Base-by-base conservation (phyloP, 30 jellyfish, hydroid and myxozoan species). In the Chrysaora quinquecirrha region DNA sequence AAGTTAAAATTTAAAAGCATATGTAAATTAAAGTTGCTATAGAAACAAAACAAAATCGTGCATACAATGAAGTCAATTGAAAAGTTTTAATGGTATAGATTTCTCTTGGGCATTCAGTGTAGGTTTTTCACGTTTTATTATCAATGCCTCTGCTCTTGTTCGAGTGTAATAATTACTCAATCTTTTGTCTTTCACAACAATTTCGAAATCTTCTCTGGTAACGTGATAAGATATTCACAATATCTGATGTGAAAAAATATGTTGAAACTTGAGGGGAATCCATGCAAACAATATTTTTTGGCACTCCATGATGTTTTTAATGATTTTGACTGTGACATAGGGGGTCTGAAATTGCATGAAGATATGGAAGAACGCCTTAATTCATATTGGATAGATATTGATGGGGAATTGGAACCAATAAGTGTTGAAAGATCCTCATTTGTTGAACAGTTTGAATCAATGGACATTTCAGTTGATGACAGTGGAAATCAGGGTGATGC, bases 231-330 rank as follows among this genome's bases (percentile, higher is more conserved):
- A 61, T 76, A 34, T 73, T 76, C 62, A 76, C 76, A 48, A 22
- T 76, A 0, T 80, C 64, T 34, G 79, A 76, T 56, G 88, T 76
- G 66, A 31, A 27, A 32, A 38, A 76, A 43, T 76, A 27, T 58
- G 88, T 58, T 48, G 88, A 76, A 38, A 76, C 56, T 46, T 76
- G 88, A 80, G 30, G 54, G 30, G 56, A 61, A 24, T 30, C 73
- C 78, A 58, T 76, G 88, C 88, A 27, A 20, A 52, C 18, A 76
- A 61, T 34, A 27, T 61, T 73, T 46, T 73, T 25, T 70, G 75
- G 52, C 56, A 24, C 7, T 64, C 11, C 22, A 73, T 47, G 52
- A 49, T 18, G 60, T 73, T 73, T 73, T 73, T 27, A 28, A 73
- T 0, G 75, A 73, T 73, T 10, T 73, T 73, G 85, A 73, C 32